Base-by-base conservation (phyloP, 2,888 invertebrate species). In the Clistopyga incitator region DNA sequence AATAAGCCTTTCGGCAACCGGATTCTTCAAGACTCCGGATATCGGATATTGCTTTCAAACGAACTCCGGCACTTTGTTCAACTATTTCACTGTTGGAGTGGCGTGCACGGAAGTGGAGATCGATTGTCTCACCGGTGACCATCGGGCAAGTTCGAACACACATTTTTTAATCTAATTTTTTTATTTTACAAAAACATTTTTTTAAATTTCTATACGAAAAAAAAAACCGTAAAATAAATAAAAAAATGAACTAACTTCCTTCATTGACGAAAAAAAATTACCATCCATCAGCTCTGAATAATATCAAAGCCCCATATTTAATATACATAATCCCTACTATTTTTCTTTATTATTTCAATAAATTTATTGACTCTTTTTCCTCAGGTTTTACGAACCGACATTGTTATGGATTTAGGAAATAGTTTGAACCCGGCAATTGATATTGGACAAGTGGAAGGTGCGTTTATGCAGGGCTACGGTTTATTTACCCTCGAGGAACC, bases 401-500 rank as follows among this genome's bases (percentile, higher is more conserved):
- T 99, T 88, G 98, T 99, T 0, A 99, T 99, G 99, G 99, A 99
- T 94, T 95, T 99, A 87, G 99, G 99, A 0, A 96, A 97, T 88
- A 98, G 98, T 93, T 94, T 99, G 75, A 99, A 99, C 93, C 99
- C 99, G 4, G 98, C 99, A 1, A 98, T 99, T 86, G 99, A 99
- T 90, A 97, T 99, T 88, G 99, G 99, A 0, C 99, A 99, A 94
- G 96, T 99, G 20, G 99, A 99, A 94, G 99, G 99, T 2, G 99
- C 95, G 0, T 99, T 98, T 90, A 95, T 98, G 91, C 98, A 99
- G 95, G 99, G 99, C 0, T 98, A 98, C 90, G 99, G 99, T 1
- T 93, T 99, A 78, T 98, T 97, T 90, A 97, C 97, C 0, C 94
- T 99, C 90, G 99, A 99, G 93, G 98, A 99, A 92, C 94, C 98